Percentiles rank a stretch among this genome's conserved stretches.
Conservation (phyloP, 1,140 invertebrate species). For the Andrena cerasifolii region DNA sequence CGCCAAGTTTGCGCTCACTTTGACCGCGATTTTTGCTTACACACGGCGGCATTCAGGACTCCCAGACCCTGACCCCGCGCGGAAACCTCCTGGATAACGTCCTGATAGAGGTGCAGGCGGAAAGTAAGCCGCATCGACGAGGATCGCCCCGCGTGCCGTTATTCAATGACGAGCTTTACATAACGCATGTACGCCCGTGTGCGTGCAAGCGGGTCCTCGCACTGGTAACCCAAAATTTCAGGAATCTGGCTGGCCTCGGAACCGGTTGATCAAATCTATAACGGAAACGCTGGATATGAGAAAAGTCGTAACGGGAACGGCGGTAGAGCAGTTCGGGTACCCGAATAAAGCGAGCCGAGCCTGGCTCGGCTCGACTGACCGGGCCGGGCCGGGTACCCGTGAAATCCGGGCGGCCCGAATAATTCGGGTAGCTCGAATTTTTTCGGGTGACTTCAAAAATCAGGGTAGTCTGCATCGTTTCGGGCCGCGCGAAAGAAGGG, state of each 20-base stretch:
- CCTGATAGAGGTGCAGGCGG: not conserved
- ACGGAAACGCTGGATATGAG: conserved; percentile 49
- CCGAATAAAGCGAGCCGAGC: too few species aligned
- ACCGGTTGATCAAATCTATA: conserved; percentile 62
- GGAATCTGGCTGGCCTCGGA: conserved; percentile 43
- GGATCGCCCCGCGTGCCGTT: conserved; percentile 36
- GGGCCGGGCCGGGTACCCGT: too few species aligned
- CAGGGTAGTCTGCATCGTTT: too few species aligned
- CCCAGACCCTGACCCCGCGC: not conserved
- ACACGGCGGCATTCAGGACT: not conserved
- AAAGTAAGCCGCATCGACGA: conserved; percentile 12
- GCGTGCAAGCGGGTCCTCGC: not conserved
- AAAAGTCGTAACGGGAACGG: conserved; percentile 59
- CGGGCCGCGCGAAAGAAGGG: too few species aligned
- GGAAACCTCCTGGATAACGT: not conserved
- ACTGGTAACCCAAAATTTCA: conserved; percentile 62
- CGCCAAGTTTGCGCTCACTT: not conserved
- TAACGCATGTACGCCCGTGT: conserved; percentile 24
- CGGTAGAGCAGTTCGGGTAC: too few species aligned
- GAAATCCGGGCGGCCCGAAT: too few species aligned
- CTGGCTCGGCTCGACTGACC: too few species aligned
- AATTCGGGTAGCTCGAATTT: too few species aligned
- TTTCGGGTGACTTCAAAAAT: too few species aligned
- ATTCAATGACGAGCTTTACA: conserved; percentile 47
- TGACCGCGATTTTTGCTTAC: too few species aligned